Percentiles rank a stretch among this genome's conserved stretches.
These are phyloP conservation scores for Odocoileus virginianus DNA, from an alignment of 2,113 vertebrate species.

Conservation along the genomic window DNA sequence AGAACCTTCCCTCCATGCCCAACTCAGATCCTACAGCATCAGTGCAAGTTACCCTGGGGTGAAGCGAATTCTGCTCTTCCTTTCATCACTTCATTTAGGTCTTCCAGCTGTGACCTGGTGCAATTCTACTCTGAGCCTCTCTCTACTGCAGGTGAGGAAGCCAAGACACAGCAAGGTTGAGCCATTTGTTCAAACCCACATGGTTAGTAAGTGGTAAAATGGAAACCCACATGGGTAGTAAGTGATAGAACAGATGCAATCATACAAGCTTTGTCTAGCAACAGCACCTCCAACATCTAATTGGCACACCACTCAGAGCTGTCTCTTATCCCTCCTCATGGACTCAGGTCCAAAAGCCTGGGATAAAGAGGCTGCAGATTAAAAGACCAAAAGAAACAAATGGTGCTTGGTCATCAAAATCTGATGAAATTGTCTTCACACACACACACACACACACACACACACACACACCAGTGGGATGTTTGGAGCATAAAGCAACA, in stretches of 20 bases:
- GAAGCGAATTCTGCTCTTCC: neutral
- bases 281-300: neutral
- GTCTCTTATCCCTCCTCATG: neutral
- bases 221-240: neutral
- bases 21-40: fast-evolving
- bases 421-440: neutral
- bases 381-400: neutral
- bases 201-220: neutral
- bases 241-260: neutral
- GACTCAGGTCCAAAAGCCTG: neutral
- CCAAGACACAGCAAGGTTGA: neutral
- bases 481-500: neutral
- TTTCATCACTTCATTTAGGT: neutral
- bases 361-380: neutral
- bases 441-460: neutral
- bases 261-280: neutral
- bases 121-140: neutral
- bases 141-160: neutral
- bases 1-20: neutral
- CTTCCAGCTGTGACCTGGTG: neutral
- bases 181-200: neutral
- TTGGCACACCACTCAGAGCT: neutral
- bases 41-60: neutral
- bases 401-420: neutral
- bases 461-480: neutral